A percentile compares a stretch with the other conserved stretches of the same genome.
Evolutionary conservation across 2,797 vertebrate genomes (phyloP).

Genomic region (Nyctalus aviator): DNA sequence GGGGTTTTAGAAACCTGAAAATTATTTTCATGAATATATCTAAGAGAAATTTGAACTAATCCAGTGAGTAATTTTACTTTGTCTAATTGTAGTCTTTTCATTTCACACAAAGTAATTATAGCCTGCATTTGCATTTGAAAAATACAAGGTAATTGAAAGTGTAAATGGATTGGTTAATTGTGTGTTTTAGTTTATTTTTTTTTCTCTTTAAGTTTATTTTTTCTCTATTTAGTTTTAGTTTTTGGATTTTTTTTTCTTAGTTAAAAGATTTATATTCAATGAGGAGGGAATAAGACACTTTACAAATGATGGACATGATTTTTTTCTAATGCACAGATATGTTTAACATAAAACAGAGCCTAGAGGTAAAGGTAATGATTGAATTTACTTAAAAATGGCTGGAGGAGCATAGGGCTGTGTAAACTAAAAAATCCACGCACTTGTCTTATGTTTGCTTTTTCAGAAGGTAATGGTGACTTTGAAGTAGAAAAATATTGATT

Average conservation of each 20-base stretch:
- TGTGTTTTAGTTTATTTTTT: neutral
- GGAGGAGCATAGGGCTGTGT: neutral
- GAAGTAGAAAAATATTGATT: conserved; percentile 81
- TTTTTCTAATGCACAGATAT: neutral
- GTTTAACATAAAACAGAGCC: conserved; percentile 62
- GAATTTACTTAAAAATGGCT: neutral
- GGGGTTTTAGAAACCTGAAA: conserved; percentile 33
- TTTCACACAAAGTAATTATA: neutral
- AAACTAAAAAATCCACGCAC: neutral
- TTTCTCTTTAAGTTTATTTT: too few species aligned
- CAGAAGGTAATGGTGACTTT: conserved; percentile 59
- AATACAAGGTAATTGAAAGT: conserved; percentile 34
- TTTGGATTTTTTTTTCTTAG: neutral
- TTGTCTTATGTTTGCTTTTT: conserved; percentile 75
- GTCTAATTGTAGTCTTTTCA: conserved; percentile 34
- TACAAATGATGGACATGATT: neutral
- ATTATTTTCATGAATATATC: neutral
- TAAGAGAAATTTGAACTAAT: conserved; percentile 25
- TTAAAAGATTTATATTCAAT: neutral
- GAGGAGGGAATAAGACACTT: neutral
- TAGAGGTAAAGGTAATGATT: conserved; percentile 35
- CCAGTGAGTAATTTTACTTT: conserved; percentile 8
- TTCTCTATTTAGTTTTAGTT: neutral
- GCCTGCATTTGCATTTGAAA: neutral
- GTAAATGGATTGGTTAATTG: neutral